Percentiles rank a stretch among this genome's conserved stretches.
These are phyloP conservation scores for Sebastes elongatus DNA, from an alignment of 2,797 vertebrate genomes.

Conservation along the genomic window DNA sequence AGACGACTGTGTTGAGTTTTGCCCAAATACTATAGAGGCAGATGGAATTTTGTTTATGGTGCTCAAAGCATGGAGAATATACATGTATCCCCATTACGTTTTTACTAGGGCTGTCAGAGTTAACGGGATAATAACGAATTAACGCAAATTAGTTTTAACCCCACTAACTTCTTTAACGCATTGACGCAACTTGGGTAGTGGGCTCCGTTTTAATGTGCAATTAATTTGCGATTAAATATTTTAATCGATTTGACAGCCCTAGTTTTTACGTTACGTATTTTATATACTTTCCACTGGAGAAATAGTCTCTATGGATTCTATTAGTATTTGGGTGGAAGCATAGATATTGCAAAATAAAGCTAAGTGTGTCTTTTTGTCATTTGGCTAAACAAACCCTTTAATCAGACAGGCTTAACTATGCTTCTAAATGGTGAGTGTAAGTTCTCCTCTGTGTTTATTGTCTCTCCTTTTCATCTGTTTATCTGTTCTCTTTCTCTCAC, in stretches of 20 bases:
- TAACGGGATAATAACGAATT: too few species aligned
- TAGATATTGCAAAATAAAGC: background rate
- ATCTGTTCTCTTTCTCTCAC: background rate
- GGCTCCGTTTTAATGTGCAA: too few species aligned
- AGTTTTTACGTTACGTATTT: background rate
- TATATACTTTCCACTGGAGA: background rate
- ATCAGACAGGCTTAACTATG: background rate
- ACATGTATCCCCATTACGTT: too few species aligned
- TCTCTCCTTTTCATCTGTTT: background rate
- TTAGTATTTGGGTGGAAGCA: background rate
- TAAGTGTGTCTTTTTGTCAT: background rate
- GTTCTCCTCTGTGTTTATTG: background rate
- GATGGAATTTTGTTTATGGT: background rate
- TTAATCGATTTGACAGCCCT: too few species aligned
- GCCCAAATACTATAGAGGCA: background rate
- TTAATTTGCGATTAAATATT: too few species aligned
- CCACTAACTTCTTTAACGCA: too few species aligned
- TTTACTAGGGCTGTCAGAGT: too few species aligned
- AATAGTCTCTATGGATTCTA: background rate
- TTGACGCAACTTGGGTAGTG: too few species aligned
- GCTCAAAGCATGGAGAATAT: background rate
- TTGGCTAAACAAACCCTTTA: background rate
- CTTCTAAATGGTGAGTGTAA: background rate
- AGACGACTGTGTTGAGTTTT: background rate
- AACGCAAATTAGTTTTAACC: too few species aligned